Percentiles rank a stretch among this genome's conserved stretches.
These are phyloP conservation scores for Avahi laniger DNA, from an alignment of 2,797 vertebrate genomes.

Conservation along the genomic window DNA sequence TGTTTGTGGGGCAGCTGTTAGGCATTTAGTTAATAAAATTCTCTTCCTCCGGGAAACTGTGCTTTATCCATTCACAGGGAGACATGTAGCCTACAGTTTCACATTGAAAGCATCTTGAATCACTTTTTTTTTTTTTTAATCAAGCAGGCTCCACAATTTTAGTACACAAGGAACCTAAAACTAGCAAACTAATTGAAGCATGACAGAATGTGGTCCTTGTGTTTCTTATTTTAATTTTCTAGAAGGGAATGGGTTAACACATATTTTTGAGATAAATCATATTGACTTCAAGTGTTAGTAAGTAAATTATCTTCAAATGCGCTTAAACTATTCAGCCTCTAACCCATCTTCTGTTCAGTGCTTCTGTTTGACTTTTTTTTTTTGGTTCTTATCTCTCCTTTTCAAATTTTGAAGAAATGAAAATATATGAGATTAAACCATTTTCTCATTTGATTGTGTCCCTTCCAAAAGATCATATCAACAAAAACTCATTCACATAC, in stretches of 20 bases:
- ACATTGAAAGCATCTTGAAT: conserved; percentile 26
- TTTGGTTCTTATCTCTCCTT: conserved; percentile 62
- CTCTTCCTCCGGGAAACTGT: conserved; percentile 74
- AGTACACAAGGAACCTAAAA: conserved; percentile 50
- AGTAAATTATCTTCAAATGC: conserved; percentile 45
- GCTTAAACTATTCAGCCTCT: conserved; percentile 35
- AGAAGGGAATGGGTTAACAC: conserved; percentile 10
- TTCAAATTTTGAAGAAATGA: conserved; percentile 70
- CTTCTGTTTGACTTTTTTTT: conserved; percentile 55
- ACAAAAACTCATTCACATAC: conserved; percentile 78
- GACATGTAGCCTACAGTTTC: conserved; percentile 34
- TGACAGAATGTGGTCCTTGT: neutral
- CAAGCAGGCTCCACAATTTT: conserved; percentile 23
- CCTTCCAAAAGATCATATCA: conserved; percentile 81
- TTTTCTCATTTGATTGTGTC: conserved; percentile 74
- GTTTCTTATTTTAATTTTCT: conserved; percentile 68
- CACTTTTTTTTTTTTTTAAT: conserved; percentile 39
- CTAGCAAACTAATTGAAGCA: conserved; percentile 10
- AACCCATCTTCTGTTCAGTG: neutral
- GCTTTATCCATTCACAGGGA: conserved; percentile 76
- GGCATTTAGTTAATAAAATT: conserved; percentile 85
- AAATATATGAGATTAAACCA: conserved; percentile 74
- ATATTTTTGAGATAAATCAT: conserved; percentile 41
- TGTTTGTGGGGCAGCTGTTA: conserved; percentile 85
- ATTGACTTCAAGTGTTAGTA: conserved; percentile 53